A percentile compares a stretch with the other conserved stretches of the same genome.
phyloP scores from a whole-genome alignment of 2,797 vertebrate genomes.

The Parauchenoglanis ngamensis region DNA sequence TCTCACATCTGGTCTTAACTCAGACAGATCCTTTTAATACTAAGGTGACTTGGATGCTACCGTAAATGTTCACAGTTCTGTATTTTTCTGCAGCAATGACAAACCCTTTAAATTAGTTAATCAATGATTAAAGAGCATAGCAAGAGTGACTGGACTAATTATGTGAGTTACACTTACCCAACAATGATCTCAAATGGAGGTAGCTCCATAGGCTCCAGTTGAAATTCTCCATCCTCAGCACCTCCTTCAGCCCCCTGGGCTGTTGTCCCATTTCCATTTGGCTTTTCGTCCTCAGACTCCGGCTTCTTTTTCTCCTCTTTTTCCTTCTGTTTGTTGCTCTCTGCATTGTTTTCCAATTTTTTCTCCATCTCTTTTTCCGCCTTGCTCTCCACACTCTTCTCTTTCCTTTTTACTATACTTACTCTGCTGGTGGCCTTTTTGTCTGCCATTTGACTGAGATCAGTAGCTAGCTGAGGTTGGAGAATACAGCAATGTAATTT shows the following conservation, averaged over 20 bases:
- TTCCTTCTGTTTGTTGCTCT: slow-evolving; percentile 42
- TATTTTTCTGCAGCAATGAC: background rate
- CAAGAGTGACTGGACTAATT: background rate
- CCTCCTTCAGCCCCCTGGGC: slow-evolving; percentile 47
- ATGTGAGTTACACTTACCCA: slow-evolving; percentile 74
- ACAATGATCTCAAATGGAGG: slow-evolving; percentile 92
- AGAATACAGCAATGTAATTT: slow-evolving; percentile 44
- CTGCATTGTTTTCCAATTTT: slow-evolving; percentile 35
- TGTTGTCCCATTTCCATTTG: slow-evolving; percentile 55
- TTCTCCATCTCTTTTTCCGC: slow-evolving; percentile 52
- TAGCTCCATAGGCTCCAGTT: slow-evolving; percentile 84
- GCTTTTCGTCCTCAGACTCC: slow-evolving; percentile 53
- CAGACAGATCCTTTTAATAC: background rate
- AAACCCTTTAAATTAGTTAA: background rate
- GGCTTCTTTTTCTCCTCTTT: slow-evolving; percentile 54
- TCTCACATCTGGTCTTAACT: too few relatives aligned
- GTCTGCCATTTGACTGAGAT: slow-evolving; percentile 74
- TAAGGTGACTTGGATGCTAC: background rate
- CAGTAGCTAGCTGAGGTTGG: slow-evolving; percentile 46
- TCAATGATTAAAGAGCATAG: background rate
- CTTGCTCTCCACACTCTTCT: slow-evolving; percentile 70
- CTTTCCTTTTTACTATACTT: slow-evolving; percentile 67
- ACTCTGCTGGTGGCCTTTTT: slow-evolving; percentile 63
- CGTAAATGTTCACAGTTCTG: background rate
- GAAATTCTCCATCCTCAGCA: slow-evolving; percentile 76